Evolutionary conservation across 2,888 invertebrate species (phyloP), one percentile per base, ranked within the genome.

Genomic region (Euplexia lucipara): DNA sequence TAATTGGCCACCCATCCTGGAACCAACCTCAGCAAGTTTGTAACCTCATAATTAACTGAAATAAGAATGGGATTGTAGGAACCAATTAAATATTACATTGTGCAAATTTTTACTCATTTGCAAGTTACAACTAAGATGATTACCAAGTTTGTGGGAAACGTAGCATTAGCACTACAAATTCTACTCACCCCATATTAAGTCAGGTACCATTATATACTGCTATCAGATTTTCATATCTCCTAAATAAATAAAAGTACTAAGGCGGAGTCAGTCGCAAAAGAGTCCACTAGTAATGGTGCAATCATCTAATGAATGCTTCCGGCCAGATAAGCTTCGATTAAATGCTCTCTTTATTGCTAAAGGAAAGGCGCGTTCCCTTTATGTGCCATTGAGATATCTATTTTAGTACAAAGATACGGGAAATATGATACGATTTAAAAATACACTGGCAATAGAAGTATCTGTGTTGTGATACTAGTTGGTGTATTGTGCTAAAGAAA

Each of bases 231-330:
- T 82, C 73, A 84, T 82, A 83, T 81, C 76, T 78, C 54, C 62
- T 69, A 64, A 71, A 81, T 83, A 87, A 83, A 86, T 84, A 85
- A 87, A 86, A 65, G 78, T 73, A 77, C 68, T 79, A 84, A 86
- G 90, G 88, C 82, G 88, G 86, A 85, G 87, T 81, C 84, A 70
- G 45, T 83, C 87, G 83, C 81, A 82, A 87, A 91, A 89, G 88
- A 92, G 92, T 93, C 91, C 90, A 91, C 88, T 90, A 91, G 94
- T 92, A 95, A 94, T 88, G 90, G 92, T 84, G 94, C 95, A 95
- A 95, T 95, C 95, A 95, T 95, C 95, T 95, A 95, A 95, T 95
- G 95, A 95, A 94, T 93, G 94, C 95, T 94, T 93, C 93, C 92
- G 95, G 93, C 89, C 91, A 94, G 94, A 95, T 95, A 95, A 94